phyloP scores from a whole-genome alignment of 2,888 invertebrate genomes.

The Conomelus anceps region DNA sequence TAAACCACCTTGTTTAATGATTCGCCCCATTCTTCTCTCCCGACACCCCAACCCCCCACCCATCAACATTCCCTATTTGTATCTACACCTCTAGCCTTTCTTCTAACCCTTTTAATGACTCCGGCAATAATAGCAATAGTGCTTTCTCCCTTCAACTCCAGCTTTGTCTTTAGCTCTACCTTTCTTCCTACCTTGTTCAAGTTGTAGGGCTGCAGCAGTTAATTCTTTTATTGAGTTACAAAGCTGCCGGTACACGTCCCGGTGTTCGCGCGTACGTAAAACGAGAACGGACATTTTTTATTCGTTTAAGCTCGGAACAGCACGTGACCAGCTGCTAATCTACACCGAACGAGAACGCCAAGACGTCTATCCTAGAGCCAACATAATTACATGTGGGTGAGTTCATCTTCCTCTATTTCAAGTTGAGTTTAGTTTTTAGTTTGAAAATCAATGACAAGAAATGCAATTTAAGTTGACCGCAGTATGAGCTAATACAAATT shows the following conservation, averaged over 20 bases:
- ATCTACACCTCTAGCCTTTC: not conserved
- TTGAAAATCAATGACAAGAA: too few relatives aligned
- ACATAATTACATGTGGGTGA: too few relatives aligned
- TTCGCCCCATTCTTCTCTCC: too few relatives aligned
- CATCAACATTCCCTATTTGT: not conserved
- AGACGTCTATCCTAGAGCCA: not conserved
- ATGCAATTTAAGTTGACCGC: too few relatives aligned
- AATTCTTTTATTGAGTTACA: not conserved
- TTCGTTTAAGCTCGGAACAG: not conserved
- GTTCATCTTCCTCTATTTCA: too few relatives aligned
- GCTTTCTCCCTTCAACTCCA: not conserved
- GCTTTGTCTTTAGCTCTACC: not conserved
- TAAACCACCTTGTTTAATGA: not conserved
- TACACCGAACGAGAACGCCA: not conserved
- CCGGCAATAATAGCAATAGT: not conserved
- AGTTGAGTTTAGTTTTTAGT: too few relatives aligned
- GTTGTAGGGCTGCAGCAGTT: not conserved
- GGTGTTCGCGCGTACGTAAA: not conserved
- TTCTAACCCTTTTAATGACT: not conserved
- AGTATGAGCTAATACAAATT: too few relatives aligned
- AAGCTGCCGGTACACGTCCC: not conserved
- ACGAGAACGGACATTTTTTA: not conserved
- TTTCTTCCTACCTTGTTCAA: not conserved
- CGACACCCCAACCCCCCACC: not conserved
- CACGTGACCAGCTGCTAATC: not conserved